A percentile compares a stretch with the other conserved stretches of the same genome.
These are phyloP conservation scores for Myotis myotis DNA, from an alignment of 2,797 vertebrate genomes.

Conservation along the genomic window DNA sequence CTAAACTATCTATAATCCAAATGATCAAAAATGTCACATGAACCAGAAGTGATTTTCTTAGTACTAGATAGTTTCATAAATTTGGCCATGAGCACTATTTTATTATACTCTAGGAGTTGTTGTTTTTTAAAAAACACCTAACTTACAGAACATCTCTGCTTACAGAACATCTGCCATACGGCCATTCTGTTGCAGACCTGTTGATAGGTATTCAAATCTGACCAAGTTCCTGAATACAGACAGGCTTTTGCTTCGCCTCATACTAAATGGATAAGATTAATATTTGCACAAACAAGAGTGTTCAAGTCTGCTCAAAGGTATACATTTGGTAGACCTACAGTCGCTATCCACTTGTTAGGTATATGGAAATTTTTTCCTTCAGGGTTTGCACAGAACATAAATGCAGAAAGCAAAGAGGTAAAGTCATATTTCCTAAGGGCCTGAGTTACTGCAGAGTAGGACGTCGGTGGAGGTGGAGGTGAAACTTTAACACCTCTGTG, in stretches of 20 bases:
- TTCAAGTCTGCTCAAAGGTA: neutral
- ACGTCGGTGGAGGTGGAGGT: neutral
- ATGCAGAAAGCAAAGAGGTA: neutral
- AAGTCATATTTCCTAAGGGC: neutral
- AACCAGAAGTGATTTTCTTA: neutral
- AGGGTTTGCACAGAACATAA: neutral
- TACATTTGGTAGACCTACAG: neutral
- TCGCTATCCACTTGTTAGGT: neutral
- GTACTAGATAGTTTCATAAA: neutral
- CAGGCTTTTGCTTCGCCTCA: neutral
- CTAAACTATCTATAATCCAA: slow-evolving; percentile 1
- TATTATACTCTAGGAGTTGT: neutral
- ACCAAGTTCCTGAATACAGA: neutral
- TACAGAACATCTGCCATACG: slow-evolving; percentile 9
- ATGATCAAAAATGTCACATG: neutral
- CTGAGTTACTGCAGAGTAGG: neutral
- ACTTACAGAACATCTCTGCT: neutral
- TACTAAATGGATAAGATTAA: neutral
- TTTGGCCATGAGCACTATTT: neutral
- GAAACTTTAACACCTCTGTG: neutral
- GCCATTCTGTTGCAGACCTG: neutral
- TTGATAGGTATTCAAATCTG: neutral
- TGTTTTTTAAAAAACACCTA: neutral
- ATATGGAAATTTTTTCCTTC: neutral
- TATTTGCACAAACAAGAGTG: neutral